Evolutionary conservation across 2,113 vertebrate genomes (phyloP).

Genomic region (Cebus imitator): DNA sequence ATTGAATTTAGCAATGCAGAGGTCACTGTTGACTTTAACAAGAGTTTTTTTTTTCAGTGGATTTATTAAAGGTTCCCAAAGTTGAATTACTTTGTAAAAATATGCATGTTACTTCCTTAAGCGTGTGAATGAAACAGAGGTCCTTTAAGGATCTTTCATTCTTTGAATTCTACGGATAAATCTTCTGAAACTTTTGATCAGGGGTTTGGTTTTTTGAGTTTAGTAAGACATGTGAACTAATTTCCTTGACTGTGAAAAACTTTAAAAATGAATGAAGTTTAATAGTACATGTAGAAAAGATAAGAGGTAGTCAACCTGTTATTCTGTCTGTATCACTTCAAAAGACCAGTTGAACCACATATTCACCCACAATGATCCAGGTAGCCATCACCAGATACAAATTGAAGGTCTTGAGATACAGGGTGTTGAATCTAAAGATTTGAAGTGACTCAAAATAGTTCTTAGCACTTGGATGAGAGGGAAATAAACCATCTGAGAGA

Average conservation of each 20-base stretch:
- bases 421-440: neutral
- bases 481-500: neutral
- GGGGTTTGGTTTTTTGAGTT: neutral
- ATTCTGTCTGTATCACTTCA: neutral
- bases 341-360: neutral
- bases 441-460: neutral
- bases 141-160: neutral
- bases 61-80: slow-evolving; percentile 4
- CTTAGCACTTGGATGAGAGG: neutral
- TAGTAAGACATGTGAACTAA: neutral
- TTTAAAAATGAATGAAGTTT: neutral
- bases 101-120: neutral
- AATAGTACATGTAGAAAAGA: neutral
- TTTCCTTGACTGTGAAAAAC: neutral
- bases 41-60: neutral
- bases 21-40: neutral
- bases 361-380: neutral
- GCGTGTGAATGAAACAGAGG: neutral
- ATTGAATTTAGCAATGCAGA: neutral
- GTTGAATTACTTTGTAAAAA: neutral
- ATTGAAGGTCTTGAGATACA: neutral
- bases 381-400: neutral
- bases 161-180: neutral
- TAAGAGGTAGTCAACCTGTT: neutral
- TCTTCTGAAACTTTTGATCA: neutral